Evolutionary conservation across 37 sponge, comb jelly and placozoan genomes (phyloP).

Genomic region (Hormiphora californensis): DNA sequence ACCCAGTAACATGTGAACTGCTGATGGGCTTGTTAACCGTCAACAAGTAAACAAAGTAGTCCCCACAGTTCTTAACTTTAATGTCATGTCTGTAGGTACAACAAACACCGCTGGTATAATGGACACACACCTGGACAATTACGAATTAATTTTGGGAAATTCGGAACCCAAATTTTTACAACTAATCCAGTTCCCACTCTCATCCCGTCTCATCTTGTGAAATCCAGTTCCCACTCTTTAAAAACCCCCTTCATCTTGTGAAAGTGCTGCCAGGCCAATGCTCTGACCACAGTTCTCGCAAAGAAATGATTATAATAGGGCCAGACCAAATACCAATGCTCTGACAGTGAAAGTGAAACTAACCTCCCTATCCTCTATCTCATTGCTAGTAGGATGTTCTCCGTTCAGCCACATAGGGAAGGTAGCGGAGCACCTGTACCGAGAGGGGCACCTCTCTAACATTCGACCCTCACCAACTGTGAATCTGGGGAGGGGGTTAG

Average conservation of each 20-base stretch:
- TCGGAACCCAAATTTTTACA: no score
- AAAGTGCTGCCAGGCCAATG: no score
- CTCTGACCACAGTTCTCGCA: no score
- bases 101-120: background rate
- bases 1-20: background rate
- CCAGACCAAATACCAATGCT: no score
- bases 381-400: background rate
- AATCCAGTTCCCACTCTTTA: no score
- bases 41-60: constrained; percentile 17
- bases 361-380: background rate
- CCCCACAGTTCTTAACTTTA: constrained; percentile 8
- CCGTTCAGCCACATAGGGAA: constrained; percentile 32
- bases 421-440: constrained; percentile 1
- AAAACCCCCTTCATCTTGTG: no score
- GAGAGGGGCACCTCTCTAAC: background rate
- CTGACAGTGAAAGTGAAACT: no score
- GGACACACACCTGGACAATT: no score
- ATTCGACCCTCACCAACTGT: background rate
- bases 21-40: background rate
- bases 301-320: no score
- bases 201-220: no score
- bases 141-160: no score
- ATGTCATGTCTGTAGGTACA: background rate
- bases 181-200: no score
- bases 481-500: background rate